A percentile compares a stretch with the other conserved stretches of the same genome.
Evolutionary conservation across 2,797 vertebrate genomes (phyloP).

Genomic region (Mus caroli): DNA sequence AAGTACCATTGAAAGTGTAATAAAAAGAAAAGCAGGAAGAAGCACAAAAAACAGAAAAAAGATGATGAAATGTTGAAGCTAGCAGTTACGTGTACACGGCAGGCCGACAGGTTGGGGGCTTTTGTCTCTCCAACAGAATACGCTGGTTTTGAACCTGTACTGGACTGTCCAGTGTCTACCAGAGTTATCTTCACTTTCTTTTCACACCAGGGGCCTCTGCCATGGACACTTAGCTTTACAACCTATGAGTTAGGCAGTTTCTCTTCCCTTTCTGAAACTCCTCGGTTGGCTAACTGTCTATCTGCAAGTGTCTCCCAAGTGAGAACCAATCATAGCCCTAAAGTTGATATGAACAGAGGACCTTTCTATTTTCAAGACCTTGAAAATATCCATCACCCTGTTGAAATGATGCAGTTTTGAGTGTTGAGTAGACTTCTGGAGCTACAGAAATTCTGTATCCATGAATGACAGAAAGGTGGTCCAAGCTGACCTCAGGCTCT

Average conservation of each 20-base stretch:
- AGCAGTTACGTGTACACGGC: not conserved
- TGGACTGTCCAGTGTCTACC: not conserved
- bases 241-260: not conserved
- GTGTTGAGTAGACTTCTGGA: not conserved
- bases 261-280: not conserved
- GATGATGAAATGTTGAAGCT: not conserved
- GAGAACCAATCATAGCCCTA: not conserved
- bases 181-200: not conserved
- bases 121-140: not conserved
- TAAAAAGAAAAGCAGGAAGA: not conserved
- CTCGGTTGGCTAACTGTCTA: not conserved
- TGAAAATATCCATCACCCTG: not conserved
- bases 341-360: not conserved
- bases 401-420: not conserved
- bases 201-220: not conserved
- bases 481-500: not conserved
- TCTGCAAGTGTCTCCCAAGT: not conserved
- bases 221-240: not conserved
- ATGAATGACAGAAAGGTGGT: not conserved
- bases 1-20: not conserved
- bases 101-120: accelerated
- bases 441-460: not conserved
- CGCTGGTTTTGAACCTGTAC: not conserved
- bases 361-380: not conserved
- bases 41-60: not conserved